phyloP scores from a whole-genome alignment of 2,797 vertebrate genomes.

The Sebastes steindachneri region DNA sequence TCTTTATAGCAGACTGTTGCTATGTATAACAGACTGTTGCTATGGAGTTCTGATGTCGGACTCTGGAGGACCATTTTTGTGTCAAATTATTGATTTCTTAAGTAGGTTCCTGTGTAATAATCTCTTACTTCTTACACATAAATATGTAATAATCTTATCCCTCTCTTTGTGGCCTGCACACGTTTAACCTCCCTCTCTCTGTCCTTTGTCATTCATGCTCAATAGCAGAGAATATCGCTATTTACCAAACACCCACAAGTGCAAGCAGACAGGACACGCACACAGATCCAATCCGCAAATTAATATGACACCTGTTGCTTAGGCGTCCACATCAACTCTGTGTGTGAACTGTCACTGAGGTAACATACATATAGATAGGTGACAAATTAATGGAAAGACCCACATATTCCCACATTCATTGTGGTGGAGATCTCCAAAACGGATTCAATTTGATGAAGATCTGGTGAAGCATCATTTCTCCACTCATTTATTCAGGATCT shows the following conservation, averaged over 20 bases:
- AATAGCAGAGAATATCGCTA: background rate
- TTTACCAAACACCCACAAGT: background rate
- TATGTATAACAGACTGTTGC: no score
- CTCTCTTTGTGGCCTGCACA: background rate
- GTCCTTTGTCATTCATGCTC: constrained; percentile 1
- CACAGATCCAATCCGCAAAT: background rate
- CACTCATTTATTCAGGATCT: background rate
- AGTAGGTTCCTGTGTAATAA: no score
- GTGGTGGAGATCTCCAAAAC: background rate
- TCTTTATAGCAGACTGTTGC: no score
- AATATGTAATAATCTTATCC: background rate
- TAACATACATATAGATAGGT: background rate
- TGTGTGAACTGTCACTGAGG: background rate
- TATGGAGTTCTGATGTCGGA: no score
- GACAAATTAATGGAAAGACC: no score
- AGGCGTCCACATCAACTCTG: background rate
- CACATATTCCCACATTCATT: background rate
- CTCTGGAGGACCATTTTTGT: no score
- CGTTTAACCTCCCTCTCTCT: background rate
- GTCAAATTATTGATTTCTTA: no score
- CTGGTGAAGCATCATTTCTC: background rate
- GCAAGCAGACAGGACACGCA: background rate
- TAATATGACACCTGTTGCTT: background rate
- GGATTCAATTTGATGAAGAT: background rate
- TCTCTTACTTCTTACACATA: background rate